Evolutionary conservation across 2,113 vertebrate species (phyloP), one percentile per base, ranked within the genome.

Genomic region (Macroglossus sobrinus): DNA sequence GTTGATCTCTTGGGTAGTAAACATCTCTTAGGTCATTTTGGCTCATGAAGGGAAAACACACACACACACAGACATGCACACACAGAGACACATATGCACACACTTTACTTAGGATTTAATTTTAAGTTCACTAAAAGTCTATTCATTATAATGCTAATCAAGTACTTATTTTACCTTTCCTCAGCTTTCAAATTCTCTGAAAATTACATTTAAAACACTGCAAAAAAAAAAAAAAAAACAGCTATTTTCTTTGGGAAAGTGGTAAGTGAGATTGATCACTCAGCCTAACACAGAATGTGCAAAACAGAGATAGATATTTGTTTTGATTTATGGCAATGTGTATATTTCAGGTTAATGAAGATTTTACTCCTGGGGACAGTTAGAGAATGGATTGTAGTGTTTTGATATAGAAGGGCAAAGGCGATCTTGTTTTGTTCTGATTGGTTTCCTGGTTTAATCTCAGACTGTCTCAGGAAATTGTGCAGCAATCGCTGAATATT

Each of bases 311-410:
- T 45, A 87, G 57, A 66, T 30, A 75, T 88, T 93, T 88, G 26
- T 38, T 95, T 88, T 95, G 76, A 90, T 93, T 95, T 91, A 66
- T 76, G 72, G 47, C 84, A 85, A 81, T 90, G 57, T 66, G 74
- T 88, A 2, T 69, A 91, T 92, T 96, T 92, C 64, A 85, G 22
- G 66, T 68, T 95, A 93, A 95, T 91, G 66, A 96, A 94, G 64
- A 94, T 90, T 96, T 92, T 71, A 78, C n/a, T 96, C 76, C 84
- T 59, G 21, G 43, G 84, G 84, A 82, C 45, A 78, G 78, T 91
- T 82, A 84, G 38, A 79, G 28, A 94, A 89, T 72, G 12, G n/a
- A 84, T 91, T 93, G 28, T 38, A 57, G 35, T 30, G 11, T 80
- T 92, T 91, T 95, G 75, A 74, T 74, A 19, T 47, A 50, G 24